A percentile compares a stretch with the other conserved stretches of the same genome.
phyloP scores from a whole-genome alignment of 2,113 vertebrate genomes.

The Atractosteus spatula region DNA sequence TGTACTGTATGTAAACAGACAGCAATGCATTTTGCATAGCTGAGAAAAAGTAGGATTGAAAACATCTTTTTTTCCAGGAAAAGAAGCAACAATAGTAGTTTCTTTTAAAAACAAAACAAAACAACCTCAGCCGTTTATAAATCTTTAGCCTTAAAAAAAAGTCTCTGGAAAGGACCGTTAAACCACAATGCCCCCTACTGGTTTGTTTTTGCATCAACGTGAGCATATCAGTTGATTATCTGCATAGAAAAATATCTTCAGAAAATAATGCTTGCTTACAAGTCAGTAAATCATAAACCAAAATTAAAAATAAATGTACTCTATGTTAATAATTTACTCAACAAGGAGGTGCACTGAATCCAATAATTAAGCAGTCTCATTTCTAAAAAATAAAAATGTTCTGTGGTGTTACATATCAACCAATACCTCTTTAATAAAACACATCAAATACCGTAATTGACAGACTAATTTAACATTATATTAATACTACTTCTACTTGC shows the following conservation, averaged over 20 bases:
- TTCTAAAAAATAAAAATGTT: no score
- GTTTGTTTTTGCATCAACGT: slow-evolving; percentile 23
- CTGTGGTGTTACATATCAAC: no score
- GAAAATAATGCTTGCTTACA: no score
- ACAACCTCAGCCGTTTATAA: slow-evolving; percentile 15
- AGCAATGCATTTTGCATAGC: not conserved
- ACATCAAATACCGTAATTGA: no score
- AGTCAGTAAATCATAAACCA: not conserved
- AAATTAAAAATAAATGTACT: not conserved
- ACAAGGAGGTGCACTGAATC: no score
- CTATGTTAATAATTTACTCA: no score
- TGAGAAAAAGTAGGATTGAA: slow-evolving; percentile 7
- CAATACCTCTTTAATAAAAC: no score
- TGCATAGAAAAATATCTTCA: no score
- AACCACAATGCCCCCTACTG: slow-evolving; percentile 85
- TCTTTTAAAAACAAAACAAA: slow-evolving; percentile 15
- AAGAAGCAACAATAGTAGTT: slow-evolving; percentile 6
- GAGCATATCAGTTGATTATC: no score
- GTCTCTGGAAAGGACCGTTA: slow-evolving; percentile 53
- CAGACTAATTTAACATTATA: no score
- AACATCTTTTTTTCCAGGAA: not conserved
- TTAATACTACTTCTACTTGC: no score
- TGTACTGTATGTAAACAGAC: not conserved
- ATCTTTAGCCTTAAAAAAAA: not conserved
- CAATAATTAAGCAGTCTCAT: no score